These are phyloP conservation scores for Strongylocentrotus purpuratus DNA, from an alignment of 35 echinoderm and acorn worm species.

Conservation along the genomic window DNA sequence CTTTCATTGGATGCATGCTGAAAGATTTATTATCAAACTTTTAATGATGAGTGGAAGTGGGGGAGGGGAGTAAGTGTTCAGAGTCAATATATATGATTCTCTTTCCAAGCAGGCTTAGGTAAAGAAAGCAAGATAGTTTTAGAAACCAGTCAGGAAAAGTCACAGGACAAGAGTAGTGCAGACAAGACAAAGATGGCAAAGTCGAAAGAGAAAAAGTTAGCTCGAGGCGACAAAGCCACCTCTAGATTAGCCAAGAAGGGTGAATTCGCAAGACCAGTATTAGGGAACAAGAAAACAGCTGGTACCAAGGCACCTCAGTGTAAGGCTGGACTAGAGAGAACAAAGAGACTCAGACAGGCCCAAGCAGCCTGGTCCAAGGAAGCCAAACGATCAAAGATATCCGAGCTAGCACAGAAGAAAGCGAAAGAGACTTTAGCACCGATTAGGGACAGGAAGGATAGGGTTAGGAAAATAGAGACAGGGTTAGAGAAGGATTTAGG, in stretches of 20 bases:
- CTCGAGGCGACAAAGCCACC: background rate
- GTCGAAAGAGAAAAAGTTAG: background rate
- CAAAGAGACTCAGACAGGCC: background rate
- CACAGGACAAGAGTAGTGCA: background rate
- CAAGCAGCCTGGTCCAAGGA: conserved; percentile 35
- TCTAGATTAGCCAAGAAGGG: background rate
- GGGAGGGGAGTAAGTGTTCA: background rate
- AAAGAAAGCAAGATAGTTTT: conserved; percentile 12
- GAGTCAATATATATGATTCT: background rate
- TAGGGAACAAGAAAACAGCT: background rate
- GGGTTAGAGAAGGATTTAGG: background rate
- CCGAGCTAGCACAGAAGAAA: background rate
- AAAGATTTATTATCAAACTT: background rate
- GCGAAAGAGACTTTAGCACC: background rate
- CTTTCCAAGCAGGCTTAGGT: background rate
- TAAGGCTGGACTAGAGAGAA: background rate
- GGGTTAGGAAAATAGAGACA: background rate
- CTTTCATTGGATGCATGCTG: background rate
- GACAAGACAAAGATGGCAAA: background rate
- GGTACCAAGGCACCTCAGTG: background rate
- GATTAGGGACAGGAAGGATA: background rate
- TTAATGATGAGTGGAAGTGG: background rate
- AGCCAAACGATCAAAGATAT: background rate
- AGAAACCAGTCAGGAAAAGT: background rate
- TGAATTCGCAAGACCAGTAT: background rate